Evolutionary conservation across 2,888 invertebrate genomes (phyloP).

Genomic region (Drosophila setosimentum): DNA sequence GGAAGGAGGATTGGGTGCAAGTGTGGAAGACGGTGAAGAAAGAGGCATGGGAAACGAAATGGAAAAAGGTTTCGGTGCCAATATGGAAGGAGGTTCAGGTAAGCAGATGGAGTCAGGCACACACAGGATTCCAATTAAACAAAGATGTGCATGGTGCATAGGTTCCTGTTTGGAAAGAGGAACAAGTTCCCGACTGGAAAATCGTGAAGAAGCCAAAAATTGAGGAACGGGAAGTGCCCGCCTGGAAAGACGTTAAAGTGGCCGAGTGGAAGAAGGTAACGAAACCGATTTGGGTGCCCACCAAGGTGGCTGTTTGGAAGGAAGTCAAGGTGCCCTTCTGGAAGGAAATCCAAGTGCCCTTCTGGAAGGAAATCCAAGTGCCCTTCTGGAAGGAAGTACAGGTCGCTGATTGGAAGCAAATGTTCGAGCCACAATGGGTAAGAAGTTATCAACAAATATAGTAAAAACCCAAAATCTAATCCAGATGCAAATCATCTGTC

Average conservation of each 20-base stretch:
- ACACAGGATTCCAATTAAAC: not conserved
- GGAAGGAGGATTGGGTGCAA: conserved; percentile 92
- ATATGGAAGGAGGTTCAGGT: conserved; percentile 89
- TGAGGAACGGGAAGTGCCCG: conserved; percentile 91
- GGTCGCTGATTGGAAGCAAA: conserved; percentile 86
- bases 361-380: conserved; percentile 88
- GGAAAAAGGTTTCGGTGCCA: conserved; percentile 91
- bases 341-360: conserved; percentile 84
- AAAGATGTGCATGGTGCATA: conserved; percentile 82
- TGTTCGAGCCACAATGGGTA: conserved; percentile 88
- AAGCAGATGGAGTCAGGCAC: conserved; percentile 8
- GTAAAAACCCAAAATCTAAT: not conserved
- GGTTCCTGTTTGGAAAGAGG: conserved; percentile 91
- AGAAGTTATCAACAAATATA: not conserved
- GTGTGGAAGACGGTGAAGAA: conserved; percentile 92
- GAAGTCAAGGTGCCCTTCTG: conserved; percentile 89
- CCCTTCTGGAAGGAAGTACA: conserved; percentile 89
- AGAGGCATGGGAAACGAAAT: conserved; percentile 90
- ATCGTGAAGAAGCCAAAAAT: conserved; percentile 86
- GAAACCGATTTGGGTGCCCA: conserved; percentile 86
- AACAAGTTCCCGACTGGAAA: conserved; percentile 91
- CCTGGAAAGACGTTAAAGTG: conserved; percentile 90
- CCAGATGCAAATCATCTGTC: rapidly evolving
- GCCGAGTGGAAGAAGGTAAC: conserved; percentile 88
- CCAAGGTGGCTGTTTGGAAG: conserved; percentile 89